Evolutionary conservation across 1,140 invertebrate genomes (phyloP), one percentile per base, ranked within the genome.

Genomic region (Brachionus plicatilis): DNA sequence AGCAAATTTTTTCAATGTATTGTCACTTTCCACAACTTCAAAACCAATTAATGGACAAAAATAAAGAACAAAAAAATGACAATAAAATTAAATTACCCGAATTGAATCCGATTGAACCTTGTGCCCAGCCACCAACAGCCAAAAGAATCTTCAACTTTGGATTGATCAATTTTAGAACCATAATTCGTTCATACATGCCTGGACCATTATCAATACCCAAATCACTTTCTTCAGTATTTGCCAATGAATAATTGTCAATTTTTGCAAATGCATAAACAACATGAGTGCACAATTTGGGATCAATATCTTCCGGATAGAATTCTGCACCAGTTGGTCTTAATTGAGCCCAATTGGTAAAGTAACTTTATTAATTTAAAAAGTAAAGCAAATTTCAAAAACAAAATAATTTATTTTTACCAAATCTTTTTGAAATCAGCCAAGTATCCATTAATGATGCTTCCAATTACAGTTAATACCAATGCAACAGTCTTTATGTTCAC

Each of bases 201-300:
- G 47, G 29, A 33, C 83, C 83, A 84, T 75, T 68, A 20, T 72
- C 70, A 65, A 45, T 50, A 33, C 60, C 86, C 94, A 94, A 85
- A 95, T 94, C 83, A 95, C 93, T 27, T 97, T 90, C 50, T 95
- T 93, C 7, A 96, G 91, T 86, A 93, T 92, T 50, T 94, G 93
- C 88, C 94, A 93, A 86, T 95, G 94, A 87, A 88, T 87, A 33
- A 88, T 79, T 60, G 84, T 86, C 45, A 11, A 90, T 86, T 7
- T 94, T 94, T 1, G 95, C 95, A 88, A 97, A 97, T 3, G 95
- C 95, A 87, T 95, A 97, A 27, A 98, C 93, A n/a, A 98, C 90
- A 89, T 97, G 95, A 0, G 95, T 97, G 88, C 96, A 98, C 0
- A 97, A 92, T 24, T 86, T 86, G 0, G 95, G 90, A 88, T 97